A percentile compares a stretch with the other conserved stretches of the same genome.
phyloP scores from a whole-genome alignment of 2,797 vertebrate genomes.

The Onychomys arenicola region DNA sequence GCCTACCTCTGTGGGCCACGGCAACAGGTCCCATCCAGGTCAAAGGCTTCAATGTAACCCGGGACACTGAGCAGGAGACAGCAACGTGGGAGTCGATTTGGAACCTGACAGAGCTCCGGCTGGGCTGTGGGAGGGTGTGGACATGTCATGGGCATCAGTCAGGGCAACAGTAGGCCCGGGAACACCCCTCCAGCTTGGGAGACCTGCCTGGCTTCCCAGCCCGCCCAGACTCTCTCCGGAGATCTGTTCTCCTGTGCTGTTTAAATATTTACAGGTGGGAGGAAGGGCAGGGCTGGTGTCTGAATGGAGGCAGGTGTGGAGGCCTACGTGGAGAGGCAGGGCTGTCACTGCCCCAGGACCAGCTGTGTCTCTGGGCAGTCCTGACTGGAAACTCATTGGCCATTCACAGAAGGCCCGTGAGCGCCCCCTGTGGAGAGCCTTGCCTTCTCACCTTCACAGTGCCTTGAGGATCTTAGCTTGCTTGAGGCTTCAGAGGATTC shows the following conservation, averaged over 20 bases:
- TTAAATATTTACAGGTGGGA: conserved; percentile 74
- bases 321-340: not conserved
- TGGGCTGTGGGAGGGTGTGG: not conserved
- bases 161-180: not conserved
- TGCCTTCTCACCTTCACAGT: not conserved
- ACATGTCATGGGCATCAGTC: not conserved
- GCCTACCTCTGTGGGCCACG: not conserved
- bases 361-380: not conserved
- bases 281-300: not conserved
- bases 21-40: not conserved
- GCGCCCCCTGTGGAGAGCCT: too few relatives aligned
- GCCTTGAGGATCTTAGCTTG: not conserved
- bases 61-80: not conserved
- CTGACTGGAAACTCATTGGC: not conserved
- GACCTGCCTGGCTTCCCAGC: not conserved
- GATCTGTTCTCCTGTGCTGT: conserved; percentile 28
- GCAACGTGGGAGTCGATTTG: not conserved
- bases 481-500: not conserved
- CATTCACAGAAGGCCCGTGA: rapidly evolving
- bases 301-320: not conserved
- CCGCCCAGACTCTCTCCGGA: not conserved
- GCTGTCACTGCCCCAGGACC: not conserved
- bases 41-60: not conserved
- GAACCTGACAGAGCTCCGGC: not conserved
- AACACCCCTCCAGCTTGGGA: not conserved